phyloP scores from a whole-genome alignment of 2,888 invertebrate genomes.

The Eupithecia abbreviata region DNA sequence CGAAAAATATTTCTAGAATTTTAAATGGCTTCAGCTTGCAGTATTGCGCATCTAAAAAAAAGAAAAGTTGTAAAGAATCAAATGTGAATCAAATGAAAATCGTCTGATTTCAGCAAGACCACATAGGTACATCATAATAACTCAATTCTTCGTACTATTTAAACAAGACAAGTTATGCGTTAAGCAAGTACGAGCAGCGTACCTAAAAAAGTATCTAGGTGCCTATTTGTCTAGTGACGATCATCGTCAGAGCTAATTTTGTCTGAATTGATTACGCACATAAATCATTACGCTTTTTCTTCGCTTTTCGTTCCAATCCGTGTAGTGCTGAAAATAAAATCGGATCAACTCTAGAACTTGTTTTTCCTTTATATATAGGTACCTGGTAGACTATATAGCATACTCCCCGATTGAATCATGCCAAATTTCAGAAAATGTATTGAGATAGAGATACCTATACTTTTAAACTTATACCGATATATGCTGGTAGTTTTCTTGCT shows the following conservation, averaged over 20 bases:
- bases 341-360: background rate
- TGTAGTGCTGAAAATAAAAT: conserved; percentile 49
- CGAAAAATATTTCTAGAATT: too few species aligned
- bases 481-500: too few species aligned
- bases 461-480: too few species aligned
- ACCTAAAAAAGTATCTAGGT: background rate
- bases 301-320: conserved; percentile 47
- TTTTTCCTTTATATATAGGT: background rate
- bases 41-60: too few species aligned
- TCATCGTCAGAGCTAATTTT: background rate
- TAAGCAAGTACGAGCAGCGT: background rate
- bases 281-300: conserved; percentile 52
- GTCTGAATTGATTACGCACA: conserved; percentile 53
- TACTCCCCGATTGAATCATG: background rate
- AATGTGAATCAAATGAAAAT: too few species aligned
- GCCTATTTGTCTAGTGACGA: background rate
- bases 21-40: too few species aligned
- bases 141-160: background rate
- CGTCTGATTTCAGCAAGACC: too few species aligned
- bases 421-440: too few species aligned
- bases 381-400: background rate
- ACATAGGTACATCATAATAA: background rate
- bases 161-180: background rate
- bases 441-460: too few species aligned
- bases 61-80: too few species aligned